Base-by-base conservation (phyloP, 2,113 vertebrate species). In the Osmerus mordax region DNA sequence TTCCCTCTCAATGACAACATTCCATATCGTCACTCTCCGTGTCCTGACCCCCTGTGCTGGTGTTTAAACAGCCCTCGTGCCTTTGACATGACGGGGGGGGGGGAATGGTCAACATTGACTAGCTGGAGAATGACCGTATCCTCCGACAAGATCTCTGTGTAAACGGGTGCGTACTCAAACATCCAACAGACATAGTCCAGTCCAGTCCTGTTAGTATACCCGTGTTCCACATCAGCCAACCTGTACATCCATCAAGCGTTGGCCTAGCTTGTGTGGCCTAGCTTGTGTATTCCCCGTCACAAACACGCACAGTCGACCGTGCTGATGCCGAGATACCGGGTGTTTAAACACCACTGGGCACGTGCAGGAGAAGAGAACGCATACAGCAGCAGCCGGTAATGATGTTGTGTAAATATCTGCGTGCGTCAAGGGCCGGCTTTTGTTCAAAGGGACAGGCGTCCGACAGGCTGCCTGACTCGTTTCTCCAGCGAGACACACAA, bases 401-500 rank as follows among this genome's bases (percentile, higher is more conserved):
- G 47, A 52, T 53, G 18, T 36, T 15, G 25, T 65, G 53, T 41
- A 65, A 32, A 59, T 71, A 52, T 52, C 36, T 11, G 8, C 14
- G 11, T 14, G n/a, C 7, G n/a, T 29, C 58, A 60, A 63, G 18
- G 25, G 29, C 59, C 12, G 1, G 11, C 36, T 14, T 41, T n/a
- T 4, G 9, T 21, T 9, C 41, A 51, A 51, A 19, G 65, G 16
- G 59, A 41, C 16, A 52, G 53, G 19, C n/a, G 51, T 23, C 7
- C 6, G 3, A 58, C 5, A 21, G 68, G 67, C 16, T 66, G 68
- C 62, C 18, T 65, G 76, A 82, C 74, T 16, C 5, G 69, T 80
- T 80, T 67, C 41, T 47, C 41, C 9, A 47, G 41, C 41, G 9
- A 36, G 9, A 65, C 13, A 16, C 15, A 56, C 28, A 36, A 32